Evolutionary conservation across 2,113 vertebrate species (phyloP).

Genomic region (Pteronura brasiliensis): DNA sequence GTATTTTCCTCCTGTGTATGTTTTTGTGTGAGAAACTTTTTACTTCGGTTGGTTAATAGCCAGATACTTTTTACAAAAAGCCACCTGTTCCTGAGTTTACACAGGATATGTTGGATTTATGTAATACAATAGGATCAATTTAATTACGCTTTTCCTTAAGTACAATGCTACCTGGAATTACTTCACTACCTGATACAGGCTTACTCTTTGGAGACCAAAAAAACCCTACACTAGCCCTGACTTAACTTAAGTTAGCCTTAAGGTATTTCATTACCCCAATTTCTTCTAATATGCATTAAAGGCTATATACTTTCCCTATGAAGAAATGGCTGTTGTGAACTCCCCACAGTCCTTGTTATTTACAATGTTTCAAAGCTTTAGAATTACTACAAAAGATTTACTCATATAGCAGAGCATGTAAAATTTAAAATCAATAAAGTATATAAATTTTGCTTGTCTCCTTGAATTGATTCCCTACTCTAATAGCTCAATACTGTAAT

Average conservation of each 20-base stretch:
- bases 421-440: slow-evolving; percentile 91
- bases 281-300: slow-evolving; percentile 85
- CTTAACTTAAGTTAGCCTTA: slow-evolving; percentile 82
- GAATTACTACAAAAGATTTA: slow-evolving; percentile 88
- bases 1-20: slow-evolving; percentile 17
- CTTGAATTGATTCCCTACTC: slow-evolving; percentile 82
- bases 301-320: slow-evolving; percentile 78
- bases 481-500: slow-evolving; percentile 79
- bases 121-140: slow-evolving; percentile 69
- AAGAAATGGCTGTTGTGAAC: slow-evolving; percentile 78
- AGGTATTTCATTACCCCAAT: slow-evolving; percentile 81
- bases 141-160: slow-evolving; percentile 64
- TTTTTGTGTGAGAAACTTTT: slow-evolving; percentile 32
- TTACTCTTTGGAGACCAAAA: slow-evolving; percentile 72
- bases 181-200: slow-evolving; percentile 67
- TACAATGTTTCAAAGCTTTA: slow-evolving; percentile 86
- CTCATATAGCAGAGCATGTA: slow-evolving; percentile 86
- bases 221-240: slow-evolving; percentile 68
- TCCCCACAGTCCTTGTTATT: slow-evolving; percentile 82
- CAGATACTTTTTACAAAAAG: slow-evolving; percentile 50
- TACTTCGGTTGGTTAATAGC: slow-evolving; percentile 24
- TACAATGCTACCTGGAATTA: slow-evolving; percentile 74
- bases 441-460: slow-evolving; percentile 87
- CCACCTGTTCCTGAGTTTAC: slow-evolving; percentile 51
- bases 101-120: slow-evolving; percentile 62